phyloP scores from a whole-genome alignment of 1,140 invertebrate genomes.

The Leptinotarsa defecta region DNA sequence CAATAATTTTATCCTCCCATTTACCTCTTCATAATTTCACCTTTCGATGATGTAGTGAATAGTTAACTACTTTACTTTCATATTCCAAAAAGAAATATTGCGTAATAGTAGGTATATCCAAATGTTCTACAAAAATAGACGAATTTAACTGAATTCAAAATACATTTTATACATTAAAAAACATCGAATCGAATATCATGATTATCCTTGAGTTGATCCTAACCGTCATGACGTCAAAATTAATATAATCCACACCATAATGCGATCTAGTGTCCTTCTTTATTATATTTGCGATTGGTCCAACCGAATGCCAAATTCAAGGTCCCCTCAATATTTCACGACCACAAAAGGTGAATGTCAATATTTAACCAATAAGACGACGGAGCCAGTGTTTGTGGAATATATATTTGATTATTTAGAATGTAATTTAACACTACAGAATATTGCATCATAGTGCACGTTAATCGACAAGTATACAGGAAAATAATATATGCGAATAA shows the following conservation, averaged over 20 bases:
- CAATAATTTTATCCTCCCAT: too few species aligned
- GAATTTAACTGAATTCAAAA: too few species aligned
- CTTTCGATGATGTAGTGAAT: too few species aligned
- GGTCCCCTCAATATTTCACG: slow-evolving; percentile 13
- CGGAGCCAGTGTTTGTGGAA: neutral
- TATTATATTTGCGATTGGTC: neutral
- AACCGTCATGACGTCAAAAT: neutral
- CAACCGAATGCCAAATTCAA: slow-evolving; percentile 12
- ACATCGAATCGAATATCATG: neutral
- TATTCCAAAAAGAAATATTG: too few species aligned
- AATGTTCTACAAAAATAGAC: too few species aligned
- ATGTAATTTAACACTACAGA: neutral
- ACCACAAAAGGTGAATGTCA: slow-evolving; percentile 21
- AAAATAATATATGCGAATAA: too few species aligned
- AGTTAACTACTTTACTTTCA: too few species aligned
- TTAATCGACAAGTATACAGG: too few species aligned
- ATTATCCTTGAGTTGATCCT: neutral
- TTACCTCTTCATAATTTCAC: too few species aligned
- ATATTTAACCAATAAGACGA: slow-evolving; percentile 12
- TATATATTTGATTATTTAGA: neutral
- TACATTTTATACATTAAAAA: neutral
- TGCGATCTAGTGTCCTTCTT: neutral
- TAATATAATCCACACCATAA: neutral
- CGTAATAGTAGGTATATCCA: too few species aligned
- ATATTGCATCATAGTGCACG: too few species aligned